These are phyloP conservation scores for Agelas oroides DNA, from an alignment of 37 sponge, comb jelly and placozoan species.

Conservation along the genomic window DNA sequence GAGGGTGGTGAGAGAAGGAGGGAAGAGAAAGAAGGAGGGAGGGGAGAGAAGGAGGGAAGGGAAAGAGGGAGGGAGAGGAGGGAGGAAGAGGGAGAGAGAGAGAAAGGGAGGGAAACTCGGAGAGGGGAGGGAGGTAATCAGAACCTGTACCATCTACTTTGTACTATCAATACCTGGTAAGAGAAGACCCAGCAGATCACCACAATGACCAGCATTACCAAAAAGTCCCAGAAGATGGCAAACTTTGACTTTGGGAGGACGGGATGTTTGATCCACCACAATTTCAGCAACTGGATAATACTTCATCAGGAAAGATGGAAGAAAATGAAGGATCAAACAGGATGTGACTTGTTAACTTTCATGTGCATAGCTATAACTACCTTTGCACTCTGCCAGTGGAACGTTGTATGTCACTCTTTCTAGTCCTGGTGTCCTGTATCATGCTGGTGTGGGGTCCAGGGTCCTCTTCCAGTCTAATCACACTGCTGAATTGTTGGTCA, in stretches of 20 bases:
- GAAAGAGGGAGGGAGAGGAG: too few species aligned
- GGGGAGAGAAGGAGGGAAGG: too few species aligned
- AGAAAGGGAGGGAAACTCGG: too few species aligned
- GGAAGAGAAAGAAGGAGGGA: too few species aligned
- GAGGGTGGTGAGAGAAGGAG: too few species aligned
- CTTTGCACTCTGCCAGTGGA: too few species aligned
- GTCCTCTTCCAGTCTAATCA: not conserved
- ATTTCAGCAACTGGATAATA: not conserved
- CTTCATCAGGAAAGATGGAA: not conserved
- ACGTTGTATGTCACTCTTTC: not conserved
- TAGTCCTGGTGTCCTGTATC: not conserved
- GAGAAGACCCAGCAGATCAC: constrained; percentile 42
- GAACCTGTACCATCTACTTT: too few species aligned
- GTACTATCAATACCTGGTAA: constrained; percentile 5
- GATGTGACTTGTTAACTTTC: too few species aligned
- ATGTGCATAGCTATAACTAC: too few species aligned
- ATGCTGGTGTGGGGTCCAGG: not conserved
- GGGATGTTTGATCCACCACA: not conserved
- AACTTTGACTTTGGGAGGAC: constrained; percentile 58
- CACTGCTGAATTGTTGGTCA: not conserved
- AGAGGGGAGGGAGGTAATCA: too few species aligned
- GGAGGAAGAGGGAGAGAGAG: too few species aligned
- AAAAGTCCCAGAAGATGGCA: constrained; percentile 41
- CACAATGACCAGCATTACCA: constrained; percentile 18
- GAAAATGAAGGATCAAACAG: not conserved